Evolutionary conservation across 2,888 invertebrate species (phyloP).

Genomic region (Dynastes grantii): DNA sequence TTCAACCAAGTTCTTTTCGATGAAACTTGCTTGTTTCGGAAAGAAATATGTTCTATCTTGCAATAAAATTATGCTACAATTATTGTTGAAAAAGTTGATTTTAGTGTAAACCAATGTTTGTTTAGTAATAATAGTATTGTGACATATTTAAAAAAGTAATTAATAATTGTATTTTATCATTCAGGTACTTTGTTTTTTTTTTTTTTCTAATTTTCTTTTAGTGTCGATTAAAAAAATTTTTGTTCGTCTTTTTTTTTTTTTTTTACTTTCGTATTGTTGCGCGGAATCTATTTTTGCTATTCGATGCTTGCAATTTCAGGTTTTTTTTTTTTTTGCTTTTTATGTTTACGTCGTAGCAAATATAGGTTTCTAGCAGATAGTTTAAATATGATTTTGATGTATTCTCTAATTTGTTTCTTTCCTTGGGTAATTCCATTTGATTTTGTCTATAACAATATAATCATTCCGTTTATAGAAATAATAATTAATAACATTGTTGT

Average conservation of each 20-base stretch:
- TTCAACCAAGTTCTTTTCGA: no score
- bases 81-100: background rate
- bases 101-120: conserved; percentile 11
- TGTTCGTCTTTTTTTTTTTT: background rate
- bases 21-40: background rate
- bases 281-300: background rate
- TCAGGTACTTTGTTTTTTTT: background rate
- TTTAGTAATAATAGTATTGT: conserved; percentile 9
- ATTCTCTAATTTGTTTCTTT: background rate
- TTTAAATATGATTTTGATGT: background rate
- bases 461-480: conserved; percentile 40
- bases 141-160: conserved; percentile 1
- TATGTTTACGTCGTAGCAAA: no score
- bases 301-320: no score
- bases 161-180: conserved; percentile 7
- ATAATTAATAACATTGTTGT: conserved; percentile 11
- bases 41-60: background rate
- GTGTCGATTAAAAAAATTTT: background rate
- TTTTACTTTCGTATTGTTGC: background rate
- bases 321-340: no score
- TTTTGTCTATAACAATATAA: conserved; percentile 11
- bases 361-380: background rate
- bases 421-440: conserved; percentile 8
- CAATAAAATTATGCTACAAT: background rate
- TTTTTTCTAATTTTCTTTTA: background rate